A percentile compares a stretch with the other conserved stretches of the same genome.
phyloP scores from a whole-genome alignment of 2,888 invertebrate genomes.

The Scotopteryx bipunctaria region DNA sequence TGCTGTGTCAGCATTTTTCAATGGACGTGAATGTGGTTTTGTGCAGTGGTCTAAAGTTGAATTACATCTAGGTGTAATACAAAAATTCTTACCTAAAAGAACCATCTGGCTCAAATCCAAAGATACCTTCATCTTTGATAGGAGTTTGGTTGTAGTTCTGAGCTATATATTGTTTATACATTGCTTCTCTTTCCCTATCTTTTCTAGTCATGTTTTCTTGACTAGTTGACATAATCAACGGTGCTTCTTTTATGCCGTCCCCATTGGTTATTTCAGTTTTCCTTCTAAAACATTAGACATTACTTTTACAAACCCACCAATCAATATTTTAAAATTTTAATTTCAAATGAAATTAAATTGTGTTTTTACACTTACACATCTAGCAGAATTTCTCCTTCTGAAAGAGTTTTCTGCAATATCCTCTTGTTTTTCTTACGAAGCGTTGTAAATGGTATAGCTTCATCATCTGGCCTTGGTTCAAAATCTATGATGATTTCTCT shows the following conservation, averaged over 20 bases:
- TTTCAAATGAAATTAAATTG: neutral
- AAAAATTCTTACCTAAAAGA: conserved; percentile 69
- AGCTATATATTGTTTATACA: conserved; percentile 68
- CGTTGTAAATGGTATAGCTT: conserved; percentile 85
- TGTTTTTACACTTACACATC: conserved; percentile 71
- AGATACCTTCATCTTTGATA: conserved; percentile 84
- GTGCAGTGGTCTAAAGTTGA: conserved; percentile 17
- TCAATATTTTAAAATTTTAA: neutral
- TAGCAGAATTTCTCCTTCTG: conserved; percentile 90
- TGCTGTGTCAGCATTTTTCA: conserved; percentile 4
- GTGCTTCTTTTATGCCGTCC: conserved; percentile 75
- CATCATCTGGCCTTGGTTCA: conserved; percentile 88
- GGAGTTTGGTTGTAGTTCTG: conserved; percentile 83
- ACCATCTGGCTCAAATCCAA: conserved; percentile 79
- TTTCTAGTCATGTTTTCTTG: conserved; percentile 85
- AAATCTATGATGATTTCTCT: conserved; percentile 94
- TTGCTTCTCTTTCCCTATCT: conserved; percentile 73
- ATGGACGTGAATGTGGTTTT: conserved; percentile 12
- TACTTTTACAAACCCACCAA: neutral
- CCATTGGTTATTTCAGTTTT: conserved; percentile 74
- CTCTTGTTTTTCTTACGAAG: conserved; percentile 76
- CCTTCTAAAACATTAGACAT: conserved; percentile 53
- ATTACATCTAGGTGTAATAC: neutral
- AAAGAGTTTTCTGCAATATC: conserved; percentile 88
- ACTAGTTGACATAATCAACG: conserved; percentile 83